A percentile compares a stretch with the other conserved stretches of the same genome.
These are phyloP conservation scores for Smutsia temminckii DNA, from an alignment of 2,797 vertebrate genomes.

Conservation along the genomic window DNA sequence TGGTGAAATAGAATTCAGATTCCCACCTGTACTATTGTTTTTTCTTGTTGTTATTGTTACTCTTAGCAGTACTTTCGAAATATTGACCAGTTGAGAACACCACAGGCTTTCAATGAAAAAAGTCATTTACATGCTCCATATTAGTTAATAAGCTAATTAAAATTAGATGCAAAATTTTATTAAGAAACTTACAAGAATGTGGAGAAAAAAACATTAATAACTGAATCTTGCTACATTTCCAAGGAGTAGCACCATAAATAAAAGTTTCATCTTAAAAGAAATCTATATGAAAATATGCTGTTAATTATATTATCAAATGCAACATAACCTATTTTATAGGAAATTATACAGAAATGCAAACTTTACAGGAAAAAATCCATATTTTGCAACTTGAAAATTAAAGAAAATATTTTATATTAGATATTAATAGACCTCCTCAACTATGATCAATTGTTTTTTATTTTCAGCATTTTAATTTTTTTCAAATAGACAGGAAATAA, in stretches of 20 bases:
- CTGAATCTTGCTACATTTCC: background rate
- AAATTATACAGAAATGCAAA: background rate
- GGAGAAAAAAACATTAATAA: conserved; percentile 14
- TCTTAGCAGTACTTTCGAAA: conserved; percentile 47
- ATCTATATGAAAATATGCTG: background rate
- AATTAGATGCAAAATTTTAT: conserved; percentile 43
- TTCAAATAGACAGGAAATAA: background rate
- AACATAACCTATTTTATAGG: background rate
- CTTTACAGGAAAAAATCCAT: conserved; percentile 25
- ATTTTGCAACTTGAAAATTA: conserved; percentile 49
- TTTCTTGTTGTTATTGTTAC: background rate
- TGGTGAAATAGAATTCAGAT: conserved; percentile 47
- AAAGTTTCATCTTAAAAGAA: background rate
- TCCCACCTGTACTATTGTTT: background rate
- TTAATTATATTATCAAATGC: background rate
- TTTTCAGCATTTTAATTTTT: conserved; percentile 26
- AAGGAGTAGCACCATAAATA: background rate
- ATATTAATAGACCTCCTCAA: conserved; percentile 1
- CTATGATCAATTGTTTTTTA: background rate
- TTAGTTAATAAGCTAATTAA: conserved; percentile 35
- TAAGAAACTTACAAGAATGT: conserved; percentile 35
- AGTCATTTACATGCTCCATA: conserved; percentile 4
- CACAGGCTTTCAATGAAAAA: conserved; percentile 4
- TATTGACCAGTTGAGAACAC: conserved; percentile 36
- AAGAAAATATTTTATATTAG: background rate